Percentiles rank a stretch among this genome's conserved stretches.
These are phyloP conservation scores for Callimorpha dominula DNA, from an alignment of 2,888 invertebrate genomes.

Conservation along the genomic window DNA sequence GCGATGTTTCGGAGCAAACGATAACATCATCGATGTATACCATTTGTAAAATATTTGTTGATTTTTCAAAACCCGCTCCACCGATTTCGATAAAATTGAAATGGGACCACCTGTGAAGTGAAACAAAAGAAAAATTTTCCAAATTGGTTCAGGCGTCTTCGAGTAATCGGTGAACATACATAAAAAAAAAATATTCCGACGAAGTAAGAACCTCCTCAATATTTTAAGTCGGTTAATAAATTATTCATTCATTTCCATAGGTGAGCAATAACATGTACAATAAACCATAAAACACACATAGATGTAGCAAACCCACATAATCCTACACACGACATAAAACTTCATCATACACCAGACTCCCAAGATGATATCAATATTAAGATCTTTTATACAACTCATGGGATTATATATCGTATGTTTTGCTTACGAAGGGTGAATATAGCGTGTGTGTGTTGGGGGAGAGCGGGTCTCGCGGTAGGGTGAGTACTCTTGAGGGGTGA, in stretches of 20 bases:
- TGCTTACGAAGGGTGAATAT: slow-evolving; percentile 24
- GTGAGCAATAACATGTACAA: slow-evolving; percentile 21
- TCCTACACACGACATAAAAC: slow-evolving; percentile 73
- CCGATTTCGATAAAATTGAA: no score
- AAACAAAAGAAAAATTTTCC: no score
- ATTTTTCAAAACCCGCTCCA: no score
- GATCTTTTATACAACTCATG: slow-evolving; percentile 53
- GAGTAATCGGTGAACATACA: no score
- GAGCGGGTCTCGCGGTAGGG: slow-evolving; percentile 56
- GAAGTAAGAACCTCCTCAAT: no score
- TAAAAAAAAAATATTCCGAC: no score
- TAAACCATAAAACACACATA: slow-evolving; percentile 41
- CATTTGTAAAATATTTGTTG: no score
- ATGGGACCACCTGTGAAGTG: no score
- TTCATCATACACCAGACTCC: slow-evolving; percentile 78
- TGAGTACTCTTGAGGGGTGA: slow-evolving; percentile 82
- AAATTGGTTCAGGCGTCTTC: no score
- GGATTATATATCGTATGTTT: slow-evolving; percentile 24
- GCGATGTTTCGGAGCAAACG: no score
- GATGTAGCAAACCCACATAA: slow-evolving; percentile 60
- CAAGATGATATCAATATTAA: slow-evolving; percentile 84
- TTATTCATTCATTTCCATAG: slow-evolving; percentile 12
- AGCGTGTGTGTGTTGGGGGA: slow-evolving; percentile 44
- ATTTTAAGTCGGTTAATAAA: no score
- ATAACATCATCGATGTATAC: no score